Conservation (phyloP, 1,140 invertebrate genomes). For the Plectrocnemia conspersa region DNA sequence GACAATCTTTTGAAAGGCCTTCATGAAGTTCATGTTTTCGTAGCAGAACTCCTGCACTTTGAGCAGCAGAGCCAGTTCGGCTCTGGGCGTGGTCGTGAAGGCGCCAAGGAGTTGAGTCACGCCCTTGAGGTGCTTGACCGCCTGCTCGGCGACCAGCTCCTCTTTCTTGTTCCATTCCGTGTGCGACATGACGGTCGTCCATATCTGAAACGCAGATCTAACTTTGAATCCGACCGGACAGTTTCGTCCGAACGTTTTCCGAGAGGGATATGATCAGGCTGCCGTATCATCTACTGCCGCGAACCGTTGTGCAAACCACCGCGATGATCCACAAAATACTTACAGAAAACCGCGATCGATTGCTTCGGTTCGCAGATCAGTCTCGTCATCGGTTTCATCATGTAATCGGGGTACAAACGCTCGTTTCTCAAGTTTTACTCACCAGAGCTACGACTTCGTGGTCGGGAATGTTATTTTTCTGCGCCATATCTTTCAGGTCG, state of each 20-base stretch:
- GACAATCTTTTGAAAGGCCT: constrained; percentile 95
- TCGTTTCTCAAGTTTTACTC: constrained; percentile 39
- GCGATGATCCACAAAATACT: constrained; percentile 25
- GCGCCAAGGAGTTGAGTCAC: constrained; percentile 82
- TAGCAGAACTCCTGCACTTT: constrained; percentile 97
- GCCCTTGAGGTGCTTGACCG: constrained; percentile 80
- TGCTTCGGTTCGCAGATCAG: constrained; percentile 23
- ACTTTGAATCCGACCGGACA: too few relatives aligned
- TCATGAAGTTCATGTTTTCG: constrained; percentile 98
- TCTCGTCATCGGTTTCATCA: constrained; percentile 36
- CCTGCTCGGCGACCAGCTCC: constrained; percentile 91
- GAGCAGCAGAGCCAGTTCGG: constrained; percentile 81
- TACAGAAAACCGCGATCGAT: not conserved
- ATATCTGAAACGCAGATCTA: constrained; percentile 59
- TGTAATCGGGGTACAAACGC: constrained; percentile 7
- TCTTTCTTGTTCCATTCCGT: constrained; percentile 99
- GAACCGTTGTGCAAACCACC: constrained; percentile 12
- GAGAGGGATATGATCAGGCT: constrained; percentile 32
- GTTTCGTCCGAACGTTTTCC: too few relatives aligned
- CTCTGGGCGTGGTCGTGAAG: constrained; percentile 76
- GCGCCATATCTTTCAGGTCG: constrained; percentile 81
- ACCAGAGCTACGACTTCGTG: constrained; percentile 81
- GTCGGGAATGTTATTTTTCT: constrained; percentile 76
- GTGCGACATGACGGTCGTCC: constrained; percentile 88
- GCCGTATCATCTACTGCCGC: constrained; percentile 26